Evolutionary conservation across 2,797 vertebrate genomes (phyloP).

Genomic region (Chelidonichthys spinosus): DNA sequence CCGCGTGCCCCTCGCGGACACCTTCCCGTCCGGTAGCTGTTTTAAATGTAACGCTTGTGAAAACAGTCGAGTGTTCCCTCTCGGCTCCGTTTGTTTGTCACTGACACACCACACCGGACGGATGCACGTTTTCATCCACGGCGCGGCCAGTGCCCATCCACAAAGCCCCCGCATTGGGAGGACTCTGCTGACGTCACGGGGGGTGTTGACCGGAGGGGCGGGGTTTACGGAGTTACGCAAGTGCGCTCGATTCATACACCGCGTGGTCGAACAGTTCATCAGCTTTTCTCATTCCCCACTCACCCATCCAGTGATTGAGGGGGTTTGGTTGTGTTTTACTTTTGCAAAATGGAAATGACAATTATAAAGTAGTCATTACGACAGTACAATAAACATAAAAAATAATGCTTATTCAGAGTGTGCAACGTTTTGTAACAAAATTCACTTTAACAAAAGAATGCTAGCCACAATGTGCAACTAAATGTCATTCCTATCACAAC

Average conservation of each 20-base stretch:
- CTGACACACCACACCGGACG: constrained; percentile 30
- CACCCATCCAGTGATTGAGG: neutral
- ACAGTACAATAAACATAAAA: neutral
- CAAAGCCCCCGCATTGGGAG: constrained; percentile 67
- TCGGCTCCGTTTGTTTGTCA: constrained; percentile 25
- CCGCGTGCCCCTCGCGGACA: neutral
- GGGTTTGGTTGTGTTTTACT: neutral
- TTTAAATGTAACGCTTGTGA: neutral
- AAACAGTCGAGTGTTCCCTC: neutral
- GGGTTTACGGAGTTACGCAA: constrained; percentile 7
- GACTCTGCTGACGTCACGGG: constrained; percentile 63
- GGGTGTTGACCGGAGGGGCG: constrained; percentile 70
- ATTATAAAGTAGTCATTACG: neutral
- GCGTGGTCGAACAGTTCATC: neutral
- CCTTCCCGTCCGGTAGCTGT: neutral
- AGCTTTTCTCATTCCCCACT: neutral
- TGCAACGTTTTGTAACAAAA: neutral
- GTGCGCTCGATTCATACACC: constrained; percentile 40
- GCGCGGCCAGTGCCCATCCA: constrained; percentile 46
- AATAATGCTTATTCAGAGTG: neutral
- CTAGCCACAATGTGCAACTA: neutral
- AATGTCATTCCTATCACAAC: neutral
- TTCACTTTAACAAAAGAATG: neutral
- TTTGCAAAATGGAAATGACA: neutral
- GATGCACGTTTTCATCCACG: constrained; percentile 62